Base-by-base conservation (phyloP, 2,797 vertebrate genomes). In the Pseudochaenichthys georgianus region DNA sequence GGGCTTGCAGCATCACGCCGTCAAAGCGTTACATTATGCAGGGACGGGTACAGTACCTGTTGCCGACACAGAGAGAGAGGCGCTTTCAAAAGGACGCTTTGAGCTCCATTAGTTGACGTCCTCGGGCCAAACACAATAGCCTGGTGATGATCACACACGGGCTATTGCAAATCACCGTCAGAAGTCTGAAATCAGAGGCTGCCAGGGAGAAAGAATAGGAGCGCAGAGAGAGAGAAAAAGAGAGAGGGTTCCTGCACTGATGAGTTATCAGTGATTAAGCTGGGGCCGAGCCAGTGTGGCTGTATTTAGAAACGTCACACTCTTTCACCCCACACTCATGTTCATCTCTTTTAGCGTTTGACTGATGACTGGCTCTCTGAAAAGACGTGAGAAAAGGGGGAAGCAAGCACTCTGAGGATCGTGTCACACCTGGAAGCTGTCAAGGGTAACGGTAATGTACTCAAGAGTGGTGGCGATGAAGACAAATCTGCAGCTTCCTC, bases 241-340 rank as follows among this genome's bases (percentile, higher is more conserved):
- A 76, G 74, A 72, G 70, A 90, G 86, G 80, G 87, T 88, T 92
- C 85, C 89, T 90, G 85, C 53, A 61, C 83, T 88, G 91, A 91
- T 94, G 92, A 94, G 89, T 95, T 92, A 94, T 89, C 87, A 87
- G 89, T 88, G 88, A 92, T 91, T 77, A 87, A 91, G 87, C 91
- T 86, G 86, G 81, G 81, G 73, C 89, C 66, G 77, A 87, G 90
- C 87, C 91, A 91, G 90, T 84, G 74, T 13, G 78, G 87, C 92
- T 93, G 87, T 81, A 92, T 93, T 94, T 95, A 94, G 92, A 95
- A 92, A 89, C 87, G 91, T 92, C 89, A 91, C 92, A 91, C 87
- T 87, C 88, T 81, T 81, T 86, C 84, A 85, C 55, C 82, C 85
- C 83, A 86, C 81, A 86, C 86, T 92, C 92, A 91, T 92, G 92